Conservation (phyloP, 2,888 invertebrate species). For the Ichneumoninae sp. region DNA sequence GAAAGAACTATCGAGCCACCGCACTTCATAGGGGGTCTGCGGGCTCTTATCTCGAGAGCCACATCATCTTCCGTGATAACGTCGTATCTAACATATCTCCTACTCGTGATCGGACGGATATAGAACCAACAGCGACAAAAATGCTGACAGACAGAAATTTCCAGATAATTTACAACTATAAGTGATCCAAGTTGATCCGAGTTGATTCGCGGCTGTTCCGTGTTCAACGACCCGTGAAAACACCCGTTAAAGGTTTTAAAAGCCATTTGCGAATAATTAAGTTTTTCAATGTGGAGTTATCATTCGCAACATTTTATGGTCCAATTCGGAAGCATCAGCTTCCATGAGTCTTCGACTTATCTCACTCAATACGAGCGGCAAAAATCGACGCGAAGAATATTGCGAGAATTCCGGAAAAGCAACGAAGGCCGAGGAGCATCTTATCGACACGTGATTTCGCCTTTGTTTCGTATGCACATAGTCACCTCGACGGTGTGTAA, state of each 20-base stretch:
- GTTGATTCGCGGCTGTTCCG: background rate
- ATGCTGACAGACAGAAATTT: background rate
- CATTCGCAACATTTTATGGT: background rate
- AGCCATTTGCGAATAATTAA: constrained; percentile 2
- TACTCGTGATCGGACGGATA: background rate
- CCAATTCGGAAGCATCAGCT: background rate
- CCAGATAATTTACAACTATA: background rate
- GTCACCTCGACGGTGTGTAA: background rate
- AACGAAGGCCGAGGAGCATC: background rate
- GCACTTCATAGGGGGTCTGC: constrained; percentile 4
- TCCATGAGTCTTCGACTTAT: background rate
- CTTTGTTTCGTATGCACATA: constrained; percentile 12
- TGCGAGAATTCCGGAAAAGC: background rate
- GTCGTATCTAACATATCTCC: background rate
- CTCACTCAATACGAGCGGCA: background rate
- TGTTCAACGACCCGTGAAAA: background rate
- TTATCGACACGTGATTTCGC: background rate
- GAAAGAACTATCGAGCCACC: background rate
- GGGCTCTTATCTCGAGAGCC: constrained; percentile 4
- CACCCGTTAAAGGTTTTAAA: background rate
- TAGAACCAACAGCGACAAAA: background rate
- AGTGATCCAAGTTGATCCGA: background rate
- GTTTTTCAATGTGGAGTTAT: background rate
- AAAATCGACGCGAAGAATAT: background rate
- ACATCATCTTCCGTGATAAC: background rate